Percentiles rank a stretch among this genome's conserved stretches.
These are phyloP conservation scores for Lasioglossum malachurum DNA, from an alignment of 2,888 invertebrate genomes.

Conservation along the genomic window DNA sequence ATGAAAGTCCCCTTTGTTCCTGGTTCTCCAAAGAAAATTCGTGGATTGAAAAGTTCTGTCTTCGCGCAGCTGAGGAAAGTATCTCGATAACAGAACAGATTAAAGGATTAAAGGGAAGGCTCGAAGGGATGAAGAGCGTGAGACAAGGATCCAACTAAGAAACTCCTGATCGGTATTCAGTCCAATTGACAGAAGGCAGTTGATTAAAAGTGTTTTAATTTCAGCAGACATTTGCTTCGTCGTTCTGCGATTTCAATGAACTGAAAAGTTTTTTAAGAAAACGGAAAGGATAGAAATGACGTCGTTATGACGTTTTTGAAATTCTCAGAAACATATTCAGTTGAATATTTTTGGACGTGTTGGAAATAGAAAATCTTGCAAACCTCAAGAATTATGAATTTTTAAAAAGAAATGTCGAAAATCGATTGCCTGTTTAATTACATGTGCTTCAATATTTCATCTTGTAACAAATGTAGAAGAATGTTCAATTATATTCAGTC, in stretches of 20 bases:
- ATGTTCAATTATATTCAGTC: background rate
- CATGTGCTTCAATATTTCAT: background rate
- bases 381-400: background rate
- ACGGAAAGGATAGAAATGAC: background rate
- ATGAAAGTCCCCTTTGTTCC: background rate
- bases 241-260: background rate
- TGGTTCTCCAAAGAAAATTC: background rate
- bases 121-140: background rate
- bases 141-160: background rate
- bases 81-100: conserved; percentile 16
- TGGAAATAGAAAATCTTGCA: background rate
- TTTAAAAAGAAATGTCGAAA: background rate
- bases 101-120: conserved; percentile 9
- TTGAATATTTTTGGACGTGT: background rate
- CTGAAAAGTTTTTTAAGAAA: background rate
- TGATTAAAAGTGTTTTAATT: conserved; percentile 5
- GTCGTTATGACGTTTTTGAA: background rate
- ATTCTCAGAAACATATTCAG: background rate
- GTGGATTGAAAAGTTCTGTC: background rate
- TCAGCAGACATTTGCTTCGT: background rate
- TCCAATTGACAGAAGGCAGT: background rate
- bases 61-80: background rate
- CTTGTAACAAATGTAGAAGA: background rate
- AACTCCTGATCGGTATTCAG: background rate
- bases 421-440: background rate